Base-by-base conservation (phyloP, 2,888 invertebrate species). In the Pyrocoelia pectoralis region DNA sequence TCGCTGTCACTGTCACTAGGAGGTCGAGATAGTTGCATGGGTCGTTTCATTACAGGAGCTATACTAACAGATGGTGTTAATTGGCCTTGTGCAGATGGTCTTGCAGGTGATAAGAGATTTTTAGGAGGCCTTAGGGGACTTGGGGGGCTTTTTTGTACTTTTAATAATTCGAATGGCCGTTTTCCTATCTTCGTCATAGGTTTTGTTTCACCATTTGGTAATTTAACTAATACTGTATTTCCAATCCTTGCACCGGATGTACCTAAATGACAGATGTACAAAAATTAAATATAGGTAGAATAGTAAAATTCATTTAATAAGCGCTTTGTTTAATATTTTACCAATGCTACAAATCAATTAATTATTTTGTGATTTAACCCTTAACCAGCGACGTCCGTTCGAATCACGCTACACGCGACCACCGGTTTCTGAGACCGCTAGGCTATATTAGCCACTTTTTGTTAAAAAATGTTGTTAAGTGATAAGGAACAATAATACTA, bases 51-150 rank as follows among this genome's bases (percentile, higher is more conserved):
- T 4, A 84, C 83, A 0, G 84, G 83, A 1, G 83, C 83, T 64
- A 84, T 84, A 60, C 83, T 84, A 10, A 84, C 83, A 2, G 83
- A 83, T 2, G 84, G 83, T 3, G 83, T 83, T 51, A 84, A 70
- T 70, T 83, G 78, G 5, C 77, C 74, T 38, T 62, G 61, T 9
- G 40, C 51, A 4, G 63, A 53, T 8, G 74, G 70, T 8, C 70
- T 67, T 65, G 69, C 73, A 13, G 68, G 55, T 4, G 70, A 57
- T 12, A 71, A 60, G 10, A 72, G 49, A 59, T 61, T 67, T 43
- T 68, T 50, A 12, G 60, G 48, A 19, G 61, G 51, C 52, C 46
- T 56, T 28, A 28, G 38, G 10, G 74, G 83, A 38, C 75, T 75
- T 8, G 85, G 74, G 14, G 85, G 74, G 51, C 69, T 70, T 70